These are phyloP conservation scores for Coleophora deauratella DNA, from an alignment of 2,888 invertebrate genomes.

Conservation along the genomic window DNA sequence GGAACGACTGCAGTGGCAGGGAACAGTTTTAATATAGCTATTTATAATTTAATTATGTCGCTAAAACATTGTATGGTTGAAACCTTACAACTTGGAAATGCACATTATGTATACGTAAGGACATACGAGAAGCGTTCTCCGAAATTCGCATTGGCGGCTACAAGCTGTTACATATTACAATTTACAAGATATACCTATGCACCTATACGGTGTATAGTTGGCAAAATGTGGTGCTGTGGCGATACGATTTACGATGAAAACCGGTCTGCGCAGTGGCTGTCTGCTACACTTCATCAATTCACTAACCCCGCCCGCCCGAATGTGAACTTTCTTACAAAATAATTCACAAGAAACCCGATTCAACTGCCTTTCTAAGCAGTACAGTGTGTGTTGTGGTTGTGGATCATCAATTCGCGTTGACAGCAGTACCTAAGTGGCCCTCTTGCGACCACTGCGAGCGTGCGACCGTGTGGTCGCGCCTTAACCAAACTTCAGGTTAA, in stretches of 20 bases:
- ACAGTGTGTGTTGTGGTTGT: not conserved
- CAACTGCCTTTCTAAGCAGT: conserved; percentile 15
- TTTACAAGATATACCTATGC: conserved; percentile 21
- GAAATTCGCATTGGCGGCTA: conserved; percentile 36
- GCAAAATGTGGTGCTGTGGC: conserved; percentile 7
- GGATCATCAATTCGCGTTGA: not conserved
- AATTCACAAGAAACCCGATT: conserved; percentile 33
- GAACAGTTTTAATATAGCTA: too few relatives aligned
- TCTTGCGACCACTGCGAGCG: not conserved
- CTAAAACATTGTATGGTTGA: too few relatives aligned
- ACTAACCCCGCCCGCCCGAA: conserved; percentile 42
- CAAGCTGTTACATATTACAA: conserved; percentile 23
- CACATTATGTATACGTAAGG: too few relatives aligned
- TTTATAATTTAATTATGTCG: too few relatives aligned
- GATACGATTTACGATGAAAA: conserved; percentile 55
- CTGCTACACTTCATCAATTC: conserved; percentile 43
- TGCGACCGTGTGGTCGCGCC: not conserved
- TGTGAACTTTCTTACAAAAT: conserved; percentile 54
- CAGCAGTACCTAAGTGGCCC: not conserved
- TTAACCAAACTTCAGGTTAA: not conserved
- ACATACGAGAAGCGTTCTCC: conserved; percentile 26
- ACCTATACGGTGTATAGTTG: too few relatives aligned
- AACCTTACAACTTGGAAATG: too few relatives aligned
- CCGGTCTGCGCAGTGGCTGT: conserved; percentile 53
- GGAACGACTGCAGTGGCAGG: too few relatives aligned